A percentile compares a stretch with the other conserved stretches of the same genome.
phyloP scores from a whole-genome alignment of 2,113 vertebrate species.

The Alces alces region DNA sequence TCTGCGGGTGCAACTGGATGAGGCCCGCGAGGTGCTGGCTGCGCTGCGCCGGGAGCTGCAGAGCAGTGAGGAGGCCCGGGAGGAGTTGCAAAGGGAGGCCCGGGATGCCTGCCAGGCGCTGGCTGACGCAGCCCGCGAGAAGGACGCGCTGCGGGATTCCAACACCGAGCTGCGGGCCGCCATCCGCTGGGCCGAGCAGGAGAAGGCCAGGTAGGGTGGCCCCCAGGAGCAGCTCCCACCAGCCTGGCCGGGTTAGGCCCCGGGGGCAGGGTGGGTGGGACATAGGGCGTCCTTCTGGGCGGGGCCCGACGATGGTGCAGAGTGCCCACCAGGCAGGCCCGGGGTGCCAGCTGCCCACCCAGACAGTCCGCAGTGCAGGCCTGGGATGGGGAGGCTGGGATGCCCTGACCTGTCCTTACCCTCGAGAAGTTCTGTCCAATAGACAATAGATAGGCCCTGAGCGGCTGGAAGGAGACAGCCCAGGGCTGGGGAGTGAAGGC shows the following conservation, averaged over 20 bases:
- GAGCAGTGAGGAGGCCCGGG: conserved; percentile 75
- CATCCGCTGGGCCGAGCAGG: conserved; percentile 80
- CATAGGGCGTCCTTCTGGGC: rapidly evolving
- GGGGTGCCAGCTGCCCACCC: rapidly evolving
- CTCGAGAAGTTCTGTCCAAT: rapidly evolving
- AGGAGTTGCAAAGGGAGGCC: conserved; percentile 77
- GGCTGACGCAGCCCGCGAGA: conserved; percentile 79
- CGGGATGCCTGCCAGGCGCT: conserved; percentile 77
- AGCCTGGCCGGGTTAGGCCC: background rate
- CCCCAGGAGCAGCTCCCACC: background rate
- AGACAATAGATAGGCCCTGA: background rate
- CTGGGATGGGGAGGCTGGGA: too few species aligned
- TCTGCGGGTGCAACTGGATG: conserved; percentile 76
- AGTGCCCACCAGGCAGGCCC: background rate
- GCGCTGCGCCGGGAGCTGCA: conserved; percentile 66
- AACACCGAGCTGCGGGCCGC: conserved; percentile 81
- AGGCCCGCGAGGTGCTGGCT: conserved; percentile 75
- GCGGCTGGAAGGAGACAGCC: rapidly evolving
- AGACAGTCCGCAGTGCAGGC: rapidly evolving
- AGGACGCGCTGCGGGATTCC: conserved; percentile 79
- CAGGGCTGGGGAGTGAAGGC: background rate
- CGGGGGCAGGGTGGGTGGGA: background rate
- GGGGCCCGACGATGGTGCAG: background rate
- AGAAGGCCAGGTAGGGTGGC: conserved; percentile 83
- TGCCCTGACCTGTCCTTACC: background rate